Conservation (phyloP, 2,113 vertebrate species). For the Numenius arquata region DNA sequence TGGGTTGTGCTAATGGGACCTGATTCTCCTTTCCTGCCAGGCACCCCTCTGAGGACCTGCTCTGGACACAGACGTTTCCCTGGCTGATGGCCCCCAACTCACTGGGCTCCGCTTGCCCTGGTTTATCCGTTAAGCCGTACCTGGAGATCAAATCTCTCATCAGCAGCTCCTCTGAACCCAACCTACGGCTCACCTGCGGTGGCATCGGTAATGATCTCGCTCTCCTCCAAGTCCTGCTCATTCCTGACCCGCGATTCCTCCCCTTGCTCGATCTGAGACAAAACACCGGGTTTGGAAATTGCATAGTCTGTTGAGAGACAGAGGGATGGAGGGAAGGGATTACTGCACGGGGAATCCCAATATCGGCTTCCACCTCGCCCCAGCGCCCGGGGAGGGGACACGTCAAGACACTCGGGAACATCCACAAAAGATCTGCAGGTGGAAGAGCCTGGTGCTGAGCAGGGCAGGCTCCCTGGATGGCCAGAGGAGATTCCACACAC, state of each 20-base stretch:
- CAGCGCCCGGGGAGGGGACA: rapidly evolving
- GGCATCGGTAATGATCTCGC: slow-evolving; percentile 68
- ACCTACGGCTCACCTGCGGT: slow-evolving; percentile 58
- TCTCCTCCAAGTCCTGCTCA: slow-evolving; percentile 74
- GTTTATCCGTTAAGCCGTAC: neutral
- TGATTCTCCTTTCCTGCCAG: rapidly evolving
- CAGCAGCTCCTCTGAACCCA: neutral
- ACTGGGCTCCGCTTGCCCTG: neutral
- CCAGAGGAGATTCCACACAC: neutral
- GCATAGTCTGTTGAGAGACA: slow-evolving; percentile 74
- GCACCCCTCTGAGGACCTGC: neutral
- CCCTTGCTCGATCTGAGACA: slow-evolving; percentile 76
- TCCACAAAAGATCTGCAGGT: neutral
- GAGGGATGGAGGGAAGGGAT: neutral
- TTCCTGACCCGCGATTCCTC: slow-evolving; percentile 53
- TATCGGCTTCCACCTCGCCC: neutral
- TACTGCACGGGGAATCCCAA: neutral
- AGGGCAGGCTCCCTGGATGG: neutral
- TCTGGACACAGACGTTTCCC: neutral
- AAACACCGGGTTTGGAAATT: slow-evolving; percentile 78
- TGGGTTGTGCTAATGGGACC: neutral
- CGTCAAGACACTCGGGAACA: rapidly evolving
- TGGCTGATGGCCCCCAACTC: neutral
- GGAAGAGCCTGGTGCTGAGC: neutral
- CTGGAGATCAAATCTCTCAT: neutral